These are phyloP conservation scores for Fratercula arctica DNA, from an alignment of 2,797 vertebrate genomes.

Conservation along the genomic window DNA sequence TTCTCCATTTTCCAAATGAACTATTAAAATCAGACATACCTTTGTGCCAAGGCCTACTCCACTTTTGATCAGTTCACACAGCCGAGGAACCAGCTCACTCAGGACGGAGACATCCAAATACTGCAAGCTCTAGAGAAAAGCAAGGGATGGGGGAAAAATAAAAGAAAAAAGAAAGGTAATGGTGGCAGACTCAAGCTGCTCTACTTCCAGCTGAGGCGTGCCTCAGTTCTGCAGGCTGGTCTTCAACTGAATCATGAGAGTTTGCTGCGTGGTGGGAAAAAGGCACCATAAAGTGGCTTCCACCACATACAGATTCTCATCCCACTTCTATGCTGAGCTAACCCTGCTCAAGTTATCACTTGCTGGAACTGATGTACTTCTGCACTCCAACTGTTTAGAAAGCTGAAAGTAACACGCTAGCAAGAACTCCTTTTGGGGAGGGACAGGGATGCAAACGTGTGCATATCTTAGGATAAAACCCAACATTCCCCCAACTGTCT, in stretches of 20 bases:
- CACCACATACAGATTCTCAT: not conserved
- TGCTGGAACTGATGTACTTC: not conserved
- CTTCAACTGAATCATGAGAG: not conserved
- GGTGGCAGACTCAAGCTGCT: not conserved
- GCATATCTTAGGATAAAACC: not conserved
- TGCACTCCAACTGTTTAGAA: not conserved
- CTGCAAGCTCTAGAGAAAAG: constrained; percentile 88
- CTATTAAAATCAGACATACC: constrained; percentile 74
- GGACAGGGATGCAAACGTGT: not conserved
- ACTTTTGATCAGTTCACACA: constrained; percentile 95
- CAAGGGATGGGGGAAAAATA: not conserved
- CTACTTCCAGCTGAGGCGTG: not conserved
- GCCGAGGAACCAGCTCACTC: constrained; percentile 89
- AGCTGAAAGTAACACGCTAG: not conserved
- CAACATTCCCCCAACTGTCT: not conserved
- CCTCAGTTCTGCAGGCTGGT: not conserved
- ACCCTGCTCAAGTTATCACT: not conserved
- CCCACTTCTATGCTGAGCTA: not conserved
- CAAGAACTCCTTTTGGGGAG: not conserved
- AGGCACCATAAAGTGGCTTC: not conserved
- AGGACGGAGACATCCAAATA: constrained; percentile 93
- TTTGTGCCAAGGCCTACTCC: constrained; percentile 96
- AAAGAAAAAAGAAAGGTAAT: not conserved
- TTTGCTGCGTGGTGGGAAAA: not conserved
- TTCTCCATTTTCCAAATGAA: not conserved